A percentile compares a stretch with the other conserved stretches of the same genome.
phyloP scores from a whole-genome alignment of 2,113 vertebrate species.

The Callaeas wilsoni region DNA sequence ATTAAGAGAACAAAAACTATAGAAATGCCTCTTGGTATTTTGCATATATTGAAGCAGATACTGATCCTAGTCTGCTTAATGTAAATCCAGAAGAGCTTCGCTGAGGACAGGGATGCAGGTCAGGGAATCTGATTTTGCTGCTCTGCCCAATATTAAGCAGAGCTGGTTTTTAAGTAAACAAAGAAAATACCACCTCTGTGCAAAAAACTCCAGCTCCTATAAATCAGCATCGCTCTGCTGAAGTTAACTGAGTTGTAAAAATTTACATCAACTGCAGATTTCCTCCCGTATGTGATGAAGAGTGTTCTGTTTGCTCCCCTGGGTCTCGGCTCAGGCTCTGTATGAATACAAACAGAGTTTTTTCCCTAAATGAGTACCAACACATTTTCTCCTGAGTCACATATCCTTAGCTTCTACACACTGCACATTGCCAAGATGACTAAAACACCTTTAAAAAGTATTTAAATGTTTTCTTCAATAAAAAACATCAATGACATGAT shows the following conservation, averaged over 20 bases:
- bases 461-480: constrained; percentile 3
- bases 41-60: neutral
- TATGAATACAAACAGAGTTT: neutral
- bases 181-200: neutral
- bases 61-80: neutral
- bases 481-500: neutral
- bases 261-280: neutral
- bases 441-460: neutral
- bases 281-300: neutral
- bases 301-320: neutral
- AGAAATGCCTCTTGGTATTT: neutral
- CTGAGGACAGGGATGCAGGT: neutral
- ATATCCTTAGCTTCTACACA: neutral
- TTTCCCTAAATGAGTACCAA: neutral
- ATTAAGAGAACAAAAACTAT: fast-evolving
- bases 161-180: neutral
- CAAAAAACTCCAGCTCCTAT: neutral
- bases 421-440: neutral
- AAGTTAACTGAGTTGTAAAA: neutral
- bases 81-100: neutral
- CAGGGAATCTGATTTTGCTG: neutral
- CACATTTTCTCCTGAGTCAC: neutral
- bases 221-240: neutral
- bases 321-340: neutral
- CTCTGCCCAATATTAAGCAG: neutral